A percentile compares a stretch with the other conserved stretches of the same genome.
Evolutionary conservation across 2,888 invertebrate species (phyloP).

Genomic region (Eupithecia centaureata): DNA sequence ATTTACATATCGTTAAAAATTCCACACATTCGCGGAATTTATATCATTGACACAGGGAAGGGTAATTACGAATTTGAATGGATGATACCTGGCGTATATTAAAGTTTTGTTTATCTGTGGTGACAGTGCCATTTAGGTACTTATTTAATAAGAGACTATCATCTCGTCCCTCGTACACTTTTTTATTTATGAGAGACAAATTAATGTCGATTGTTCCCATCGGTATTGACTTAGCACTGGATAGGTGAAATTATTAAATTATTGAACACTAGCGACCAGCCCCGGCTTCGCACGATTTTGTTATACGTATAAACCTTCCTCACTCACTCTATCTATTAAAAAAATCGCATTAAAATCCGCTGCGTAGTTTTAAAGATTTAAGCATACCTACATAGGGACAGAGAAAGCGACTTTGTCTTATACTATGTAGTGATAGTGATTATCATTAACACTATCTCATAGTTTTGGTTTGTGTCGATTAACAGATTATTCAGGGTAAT

Average conservation of each 20-base stretch:
- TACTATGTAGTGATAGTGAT: too few species aligned
- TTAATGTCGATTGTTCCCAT: background rate
- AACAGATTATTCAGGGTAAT: too few species aligned
- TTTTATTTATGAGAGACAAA: background rate
- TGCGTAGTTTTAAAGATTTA: too few species aligned
- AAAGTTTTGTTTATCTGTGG: background rate
- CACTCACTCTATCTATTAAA: too few species aligned
- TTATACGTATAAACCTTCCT: too few species aligned
- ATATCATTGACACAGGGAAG: slow-evolving; percentile 47
- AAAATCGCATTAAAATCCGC: too few species aligned
- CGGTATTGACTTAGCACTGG: background rate
- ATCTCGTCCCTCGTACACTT: background rate
- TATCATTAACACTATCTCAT: background rate
- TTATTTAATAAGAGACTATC: too few species aligned
- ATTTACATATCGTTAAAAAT: slow-evolving; percentile 53
- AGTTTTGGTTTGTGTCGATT: background rate
- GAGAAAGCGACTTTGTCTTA: too few species aligned
- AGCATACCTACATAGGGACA: too few species aligned
- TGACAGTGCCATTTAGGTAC: background rate
- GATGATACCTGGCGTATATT: background rate
- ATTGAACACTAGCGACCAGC: too few species aligned
- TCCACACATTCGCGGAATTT: slow-evolving; percentile 46
- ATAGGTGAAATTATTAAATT: background rate
- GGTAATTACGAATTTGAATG: slow-evolving; percentile 40
- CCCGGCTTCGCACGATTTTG: too few species aligned